Evolutionary conservation across 2,888 invertebrate genomes (phyloP), one percentile per base, ranked within the genome.

Genomic region (Aphodius sticticus): DNA sequence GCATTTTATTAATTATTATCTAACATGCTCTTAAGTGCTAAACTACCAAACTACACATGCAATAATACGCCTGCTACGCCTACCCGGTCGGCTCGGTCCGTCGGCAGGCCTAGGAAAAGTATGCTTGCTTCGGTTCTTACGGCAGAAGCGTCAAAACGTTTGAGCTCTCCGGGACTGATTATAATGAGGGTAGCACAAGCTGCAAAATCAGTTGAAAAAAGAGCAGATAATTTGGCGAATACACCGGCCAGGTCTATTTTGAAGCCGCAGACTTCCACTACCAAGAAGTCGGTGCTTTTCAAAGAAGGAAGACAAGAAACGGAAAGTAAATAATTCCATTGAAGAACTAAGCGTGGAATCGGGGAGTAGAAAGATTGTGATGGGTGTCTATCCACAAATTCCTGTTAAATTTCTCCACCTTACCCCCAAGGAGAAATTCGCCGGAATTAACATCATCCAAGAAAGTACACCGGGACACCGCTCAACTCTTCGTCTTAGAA

Each of bases 111-210:
- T 16, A 75, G 78, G n/a, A 79, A 77, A 37, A 78, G 78, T 69
- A 14, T 80, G 16, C 76, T 38, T 9, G 38, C 53, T 16, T 70
- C 75, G 6, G 77, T 80, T 74, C 69, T 80, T n/a, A 53, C 72
- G 14, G 69, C 69, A 16, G 76, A 78, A 37, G 26, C 38, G 4
- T 53, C 12, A 7, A 79, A 69, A 14, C 78, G 81, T 0, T 83
- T 83, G 26, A 84, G 84, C 76, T 86, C 86, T 2, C 86, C 87
- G 0, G 86, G 87, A 15, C 82, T 87, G 69, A 83, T 83, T 7
- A 85, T 87, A 83, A 84, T 86, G 84, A 86, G 84, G 78, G 80
- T 86, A 3, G 80, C 86, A 0, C 86, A 85, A 37, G 77, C 83
- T 5, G 85, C 85, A 35, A 86, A 85, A 80, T 36, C 71, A 0